Conservation (phyloP, 2,797 vertebrate genomes). For the Gallinago stenura region DNA sequence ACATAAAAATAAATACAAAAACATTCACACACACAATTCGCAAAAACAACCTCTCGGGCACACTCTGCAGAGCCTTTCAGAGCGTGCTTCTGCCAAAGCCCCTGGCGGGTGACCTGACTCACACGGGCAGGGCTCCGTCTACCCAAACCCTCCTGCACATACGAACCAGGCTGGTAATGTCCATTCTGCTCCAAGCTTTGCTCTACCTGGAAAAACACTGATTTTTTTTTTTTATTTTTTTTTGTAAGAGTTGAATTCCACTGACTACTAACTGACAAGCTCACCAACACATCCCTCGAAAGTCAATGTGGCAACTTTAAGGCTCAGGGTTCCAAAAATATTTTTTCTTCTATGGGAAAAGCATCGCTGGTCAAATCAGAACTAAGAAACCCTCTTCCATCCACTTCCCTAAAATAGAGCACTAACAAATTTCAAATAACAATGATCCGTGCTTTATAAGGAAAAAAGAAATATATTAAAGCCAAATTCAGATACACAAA, state of each 20-base stretch:
- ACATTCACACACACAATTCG: neutral
- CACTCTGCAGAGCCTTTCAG: neutral
- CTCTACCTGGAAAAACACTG: neutral
- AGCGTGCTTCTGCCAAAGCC: neutral
- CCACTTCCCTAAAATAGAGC: neutral
- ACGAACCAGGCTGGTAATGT: neutral
- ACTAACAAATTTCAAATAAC: neutral
- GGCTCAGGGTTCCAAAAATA: neutral
- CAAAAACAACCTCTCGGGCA: neutral
- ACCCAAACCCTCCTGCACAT: neutral
- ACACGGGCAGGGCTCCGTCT: neutral
- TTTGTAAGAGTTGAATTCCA: neutral
- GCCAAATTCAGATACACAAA: neutral
- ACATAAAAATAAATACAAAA: neutral
- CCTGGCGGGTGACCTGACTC: neutral
- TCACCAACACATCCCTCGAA: neutral
- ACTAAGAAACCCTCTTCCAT: neutral
- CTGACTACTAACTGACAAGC: neutral
- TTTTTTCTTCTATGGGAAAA: neutral
- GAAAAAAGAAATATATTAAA: neutral
- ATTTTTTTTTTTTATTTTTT: neutral
- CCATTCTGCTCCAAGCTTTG: neutral
- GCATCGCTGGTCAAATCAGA: neutral
- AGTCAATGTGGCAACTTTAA: neutral
- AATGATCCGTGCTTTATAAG: rapidly evolving